Evolutionary conservation across 2,113 vertebrate species (phyloP).

Genomic region (Psittacus erithacus): DNA sequence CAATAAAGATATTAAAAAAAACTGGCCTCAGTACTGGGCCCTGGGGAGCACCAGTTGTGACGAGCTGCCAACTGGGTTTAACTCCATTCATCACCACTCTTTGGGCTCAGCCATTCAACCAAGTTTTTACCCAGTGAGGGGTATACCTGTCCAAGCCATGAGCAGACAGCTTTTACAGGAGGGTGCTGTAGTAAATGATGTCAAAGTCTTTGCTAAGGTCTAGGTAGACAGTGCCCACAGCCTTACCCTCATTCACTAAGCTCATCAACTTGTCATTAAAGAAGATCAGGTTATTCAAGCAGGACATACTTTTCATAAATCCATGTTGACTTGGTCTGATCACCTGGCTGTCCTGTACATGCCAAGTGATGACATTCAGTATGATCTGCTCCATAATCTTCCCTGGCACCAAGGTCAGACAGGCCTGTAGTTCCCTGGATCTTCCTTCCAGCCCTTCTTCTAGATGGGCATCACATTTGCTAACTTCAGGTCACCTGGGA

Average conservation of each 20-base stretch:
- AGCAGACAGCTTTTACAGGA: not conserved
- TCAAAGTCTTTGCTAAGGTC: not conserved
- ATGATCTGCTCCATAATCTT: not conserved
- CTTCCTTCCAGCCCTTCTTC: not conserved
- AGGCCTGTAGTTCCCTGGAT: not conserved
- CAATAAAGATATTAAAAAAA: not conserved
- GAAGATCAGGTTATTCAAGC: not conserved
- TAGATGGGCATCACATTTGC: not conserved
- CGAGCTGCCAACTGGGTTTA: not conserved
- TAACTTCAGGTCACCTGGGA: not conserved
- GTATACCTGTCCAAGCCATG: not conserved
- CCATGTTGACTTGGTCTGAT: not conserved
- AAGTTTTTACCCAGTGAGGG: not conserved
- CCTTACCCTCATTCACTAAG: not conserved
- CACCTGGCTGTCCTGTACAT: not conserved
- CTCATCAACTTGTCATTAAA: not conserved
- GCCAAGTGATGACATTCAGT: not conserved
- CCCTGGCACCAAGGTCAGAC: not conserved
- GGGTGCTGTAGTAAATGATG: not conserved
- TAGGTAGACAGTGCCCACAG: not conserved
- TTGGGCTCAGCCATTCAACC: not conserved
- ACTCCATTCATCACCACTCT: not conserved
- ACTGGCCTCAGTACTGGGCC: not conserved
- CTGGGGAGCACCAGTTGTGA: not conserved
- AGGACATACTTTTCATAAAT: not conserved